Evolutionary conservation across 2,797 vertebrate species (phyloP), one percentile per base, ranked within the genome.

Genomic region (Amniataba percoides): DNA sequence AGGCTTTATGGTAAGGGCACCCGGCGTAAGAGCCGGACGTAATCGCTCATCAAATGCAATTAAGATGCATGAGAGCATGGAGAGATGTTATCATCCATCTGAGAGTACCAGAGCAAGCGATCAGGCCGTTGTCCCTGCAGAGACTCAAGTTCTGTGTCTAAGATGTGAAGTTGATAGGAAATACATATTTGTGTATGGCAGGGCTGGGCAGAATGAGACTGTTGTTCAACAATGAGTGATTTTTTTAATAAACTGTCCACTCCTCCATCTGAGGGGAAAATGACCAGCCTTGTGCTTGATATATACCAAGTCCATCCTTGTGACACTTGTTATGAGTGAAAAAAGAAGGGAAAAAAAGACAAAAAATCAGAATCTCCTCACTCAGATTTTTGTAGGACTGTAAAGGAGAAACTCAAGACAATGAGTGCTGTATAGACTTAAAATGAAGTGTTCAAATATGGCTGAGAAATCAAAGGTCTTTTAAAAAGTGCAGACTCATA

Each of bases 41-140:
- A 77, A 77, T 85, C 48, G 8, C 56, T 78, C 67, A 65, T 84
- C 66, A 91, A 94, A 93, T 91, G 73, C 77, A 90, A 82, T 92
- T 88, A 80, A 86, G 87, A 88, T 36, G 79, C 64, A 84, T 87
- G 75, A 90, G 74, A 75, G 80, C 87, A 88, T 69, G 57, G 68
- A 53, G 43, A 87, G 91, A 94, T 90, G 74, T 49, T 89, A 92
- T 94, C 87, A 31, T n/a, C 42, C 42, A 40, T 70, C 77, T 87
- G 81, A 92, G 81, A 89, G 86, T 78, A 81, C 69, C 78, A 83
- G 77, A 76, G 57, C 23, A 59, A 19, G 51, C 31, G 62, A 76
- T 60, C 71, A 52, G 66, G 76, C 59, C 55, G 19, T 78, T 40
- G 55, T 63, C 51, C 57, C 82, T 77, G 82, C 66, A 72, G 31